Conservation (phyloP, 2,888 invertebrate species). For the Allolobophora icterica region DNA sequence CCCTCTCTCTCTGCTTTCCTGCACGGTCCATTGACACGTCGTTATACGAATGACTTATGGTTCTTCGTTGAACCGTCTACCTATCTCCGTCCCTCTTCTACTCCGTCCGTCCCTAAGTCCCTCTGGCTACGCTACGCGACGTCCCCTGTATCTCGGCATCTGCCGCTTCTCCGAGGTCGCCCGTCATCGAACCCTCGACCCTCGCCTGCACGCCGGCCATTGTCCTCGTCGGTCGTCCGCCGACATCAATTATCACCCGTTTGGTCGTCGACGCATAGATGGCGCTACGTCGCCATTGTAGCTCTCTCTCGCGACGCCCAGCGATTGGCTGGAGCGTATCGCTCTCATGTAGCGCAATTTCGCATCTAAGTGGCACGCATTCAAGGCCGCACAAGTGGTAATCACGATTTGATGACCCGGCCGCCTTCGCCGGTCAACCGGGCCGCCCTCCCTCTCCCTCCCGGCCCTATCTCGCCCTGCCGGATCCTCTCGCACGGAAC, state of each 20-base stretch:
- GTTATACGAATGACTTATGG: background rate
- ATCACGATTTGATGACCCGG: conserved; percentile 25
- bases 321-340: conserved; percentile 2
- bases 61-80: background rate
- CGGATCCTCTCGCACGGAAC: background rate
- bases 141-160: background rate
- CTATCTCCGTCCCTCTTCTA: background rate
- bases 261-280: background rate
- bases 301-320: background rate
- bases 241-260: conserved; percentile 24
- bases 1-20: background rate
- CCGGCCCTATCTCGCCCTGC: background rate
- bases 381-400: conserved; percentile 27
- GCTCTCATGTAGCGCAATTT: background rate
- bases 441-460: background rate
- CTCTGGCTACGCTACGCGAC: background rate
- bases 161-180: background rate
- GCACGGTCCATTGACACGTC: conserved; percentile 5
- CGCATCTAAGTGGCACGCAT: conserved; percentile 6
- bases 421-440: background rate
- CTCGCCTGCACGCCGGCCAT: background rate
- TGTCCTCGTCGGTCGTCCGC: background rate
- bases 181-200: conserved; percentile 9
- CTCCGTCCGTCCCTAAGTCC: background rate
- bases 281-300: background rate